phyloP scores from a whole-genome alignment of 2,113 vertebrate genomes.

The Abramis brama region DNA sequence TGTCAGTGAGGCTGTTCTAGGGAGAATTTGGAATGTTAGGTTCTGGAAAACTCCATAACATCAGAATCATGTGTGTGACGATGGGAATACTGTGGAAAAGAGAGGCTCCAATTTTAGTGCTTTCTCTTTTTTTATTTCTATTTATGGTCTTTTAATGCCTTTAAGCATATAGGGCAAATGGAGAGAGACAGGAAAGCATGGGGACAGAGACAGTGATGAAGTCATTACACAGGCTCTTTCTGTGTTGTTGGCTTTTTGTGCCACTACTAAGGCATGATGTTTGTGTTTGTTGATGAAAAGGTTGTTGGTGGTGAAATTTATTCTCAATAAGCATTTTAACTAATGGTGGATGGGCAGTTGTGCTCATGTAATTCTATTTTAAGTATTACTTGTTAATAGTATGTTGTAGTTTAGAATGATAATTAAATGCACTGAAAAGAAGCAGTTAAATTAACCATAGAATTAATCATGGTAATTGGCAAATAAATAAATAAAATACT shows the following conservation, averaged over 20 bases:
- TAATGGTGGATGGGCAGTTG: not conserved
- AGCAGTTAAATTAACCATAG: not conserved
- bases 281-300: not conserved
- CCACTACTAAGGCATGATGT: not conserved
- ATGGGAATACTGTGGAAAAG: not conserved
- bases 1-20: not conserved
- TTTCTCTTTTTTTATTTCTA: not conserved
- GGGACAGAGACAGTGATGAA: not conserved
- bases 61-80: not conserved
- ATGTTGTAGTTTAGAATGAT: not conserved
- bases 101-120: not conserved
- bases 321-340: not conserved
- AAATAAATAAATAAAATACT: not conserved
- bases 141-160: slow-evolving; percentile 20
- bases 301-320: not conserved
- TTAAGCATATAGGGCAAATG: slow-evolving; percentile 3
- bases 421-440: not conserved
- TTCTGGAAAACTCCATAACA: not conserved
- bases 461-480: not conserved
- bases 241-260: not conserved
- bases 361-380: not conserved
- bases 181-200: not conserved
- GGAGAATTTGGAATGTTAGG: not conserved
- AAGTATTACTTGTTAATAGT: not conserved
- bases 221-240: not conserved